These are phyloP conservation scores for Bradysia coprophila DNA, from an alignment of 1,140 invertebrate species.

Conservation along the genomic window DNA sequence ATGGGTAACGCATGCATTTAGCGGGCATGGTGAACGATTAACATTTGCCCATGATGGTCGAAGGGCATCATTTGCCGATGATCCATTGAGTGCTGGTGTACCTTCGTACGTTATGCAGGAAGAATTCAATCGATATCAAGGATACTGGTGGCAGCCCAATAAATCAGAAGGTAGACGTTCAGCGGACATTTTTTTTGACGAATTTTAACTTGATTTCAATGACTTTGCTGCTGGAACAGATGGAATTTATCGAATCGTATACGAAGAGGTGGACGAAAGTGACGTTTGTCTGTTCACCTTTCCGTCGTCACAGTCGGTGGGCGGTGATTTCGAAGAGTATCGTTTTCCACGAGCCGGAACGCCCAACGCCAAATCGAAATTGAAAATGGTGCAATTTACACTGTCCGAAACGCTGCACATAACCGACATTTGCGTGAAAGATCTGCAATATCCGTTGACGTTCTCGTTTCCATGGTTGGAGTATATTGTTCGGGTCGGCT, in stretches of 20 bases:
- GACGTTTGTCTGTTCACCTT: constrained; percentile 84
- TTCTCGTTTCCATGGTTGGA: constrained; percentile 81
- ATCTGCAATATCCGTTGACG: constrained; percentile 50
- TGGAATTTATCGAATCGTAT: constrained; percentile 72
- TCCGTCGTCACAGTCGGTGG: constrained; percentile 55
- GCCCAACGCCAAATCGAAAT: constrained; percentile 70
- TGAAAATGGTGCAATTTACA: constrained; percentile 77
- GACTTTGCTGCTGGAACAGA: constrained; percentile 29
- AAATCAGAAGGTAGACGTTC: constrained; percentile 28
- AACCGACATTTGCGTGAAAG: constrained; percentile 41
- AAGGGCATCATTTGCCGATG: constrained; percentile 44
- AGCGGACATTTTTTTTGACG: neutral
- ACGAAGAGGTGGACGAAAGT: constrained; percentile 91
- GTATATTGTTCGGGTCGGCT: constrained; percentile 83
- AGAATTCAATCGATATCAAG: constrained; percentile 89
- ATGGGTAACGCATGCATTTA: constrained; percentile 62
- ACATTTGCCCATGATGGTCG: constrained; percentile 69
- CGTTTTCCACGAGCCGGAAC: constrained; percentile 83
- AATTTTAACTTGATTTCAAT: neutral
- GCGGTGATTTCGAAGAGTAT: constrained; percentile 67
- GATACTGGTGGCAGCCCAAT: constrained; percentile 93
- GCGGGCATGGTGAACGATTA: constrained; percentile 49
- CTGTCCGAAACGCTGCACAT: constrained; percentile 45
- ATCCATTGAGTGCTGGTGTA: constrained; percentile 75
- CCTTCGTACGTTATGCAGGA: constrained; percentile 97